A percentile compares a stretch with the other conserved stretches of the same genome.
Conservation (phyloP, 2,888 invertebrate species). For the Netelia virgata region DNA sequence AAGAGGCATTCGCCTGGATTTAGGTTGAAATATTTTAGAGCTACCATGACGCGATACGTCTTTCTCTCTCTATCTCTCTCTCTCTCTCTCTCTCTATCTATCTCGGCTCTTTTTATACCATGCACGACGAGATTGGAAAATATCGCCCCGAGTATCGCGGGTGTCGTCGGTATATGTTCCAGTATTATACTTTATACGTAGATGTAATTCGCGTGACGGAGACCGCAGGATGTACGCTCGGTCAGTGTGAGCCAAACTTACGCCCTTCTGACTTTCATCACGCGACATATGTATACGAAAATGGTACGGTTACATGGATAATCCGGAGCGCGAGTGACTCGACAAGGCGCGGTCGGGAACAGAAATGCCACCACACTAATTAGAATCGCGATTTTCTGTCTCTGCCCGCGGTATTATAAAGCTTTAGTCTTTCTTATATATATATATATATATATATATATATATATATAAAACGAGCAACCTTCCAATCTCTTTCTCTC, state of each 20-base stretch:
- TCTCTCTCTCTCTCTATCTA: constrained; percentile 26
- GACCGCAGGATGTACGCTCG: no score
- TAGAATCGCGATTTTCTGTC: constrained; percentile 60
- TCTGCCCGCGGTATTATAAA: constrained; percentile 53
- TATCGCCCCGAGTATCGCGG: constrained; percentile 47
- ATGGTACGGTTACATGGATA: constrained; percentile 21
- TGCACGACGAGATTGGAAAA: constrained; percentile 62
- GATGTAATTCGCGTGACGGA: constrained; percentile 4
- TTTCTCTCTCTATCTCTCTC: not conserved
- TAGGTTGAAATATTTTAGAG: constrained; percentile 72
- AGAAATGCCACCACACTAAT: constrained; percentile 57
- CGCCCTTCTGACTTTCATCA: no score
- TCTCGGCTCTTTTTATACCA: constrained; percentile 4
- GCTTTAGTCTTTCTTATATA: constrained; percentile 9
- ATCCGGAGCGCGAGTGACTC: constrained; percentile 45
- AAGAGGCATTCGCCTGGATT: constrained; percentile 72
- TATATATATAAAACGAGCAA: not conserved
- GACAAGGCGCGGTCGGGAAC: constrained; percentile 44
- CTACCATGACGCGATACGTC: not conserved
- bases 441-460: not conserved
- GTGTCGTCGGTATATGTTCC: not conserved
- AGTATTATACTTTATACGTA: constrained; percentile 12
- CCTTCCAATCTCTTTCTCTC: not conserved
- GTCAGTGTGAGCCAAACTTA: no score
- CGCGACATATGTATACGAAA: constrained; percentile 1